Conservation (phyloP, 1,140 invertebrate genomes). For the Drosophila serrata region DNA sequence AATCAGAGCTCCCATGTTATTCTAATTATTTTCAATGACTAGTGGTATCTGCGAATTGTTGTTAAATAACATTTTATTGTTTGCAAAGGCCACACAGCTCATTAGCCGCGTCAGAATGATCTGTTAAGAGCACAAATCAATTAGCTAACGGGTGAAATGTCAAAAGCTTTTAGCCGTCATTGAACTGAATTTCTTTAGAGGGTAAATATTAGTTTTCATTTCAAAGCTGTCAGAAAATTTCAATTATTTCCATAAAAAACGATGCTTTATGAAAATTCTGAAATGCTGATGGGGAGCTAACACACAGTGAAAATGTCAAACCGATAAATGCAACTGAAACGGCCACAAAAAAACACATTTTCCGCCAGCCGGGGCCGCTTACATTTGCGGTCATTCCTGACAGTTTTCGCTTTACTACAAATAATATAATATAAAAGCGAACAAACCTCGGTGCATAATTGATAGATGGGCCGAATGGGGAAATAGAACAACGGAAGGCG, state of each 20-base stretch:
- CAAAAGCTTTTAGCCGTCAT: constrained; percentile 9
- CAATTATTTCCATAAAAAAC: constrained; percentile 1
- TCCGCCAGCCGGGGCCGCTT: constrained; percentile 39
- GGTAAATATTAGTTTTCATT: constrained; percentile 20
- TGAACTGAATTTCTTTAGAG: constrained; percentile 5
- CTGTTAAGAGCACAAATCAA: constrained; percentile 10
- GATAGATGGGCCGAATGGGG: constrained; percentile 47
- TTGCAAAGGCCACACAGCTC: not conserved
- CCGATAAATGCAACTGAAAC: constrained; percentile 63
- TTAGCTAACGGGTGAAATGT: constrained; percentile 23
- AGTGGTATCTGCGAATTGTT: not conserved
- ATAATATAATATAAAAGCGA: constrained; percentile 54
- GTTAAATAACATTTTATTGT: not conserved
- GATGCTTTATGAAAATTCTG: constrained; percentile 7
- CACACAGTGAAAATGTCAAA: constrained; percentile 53
- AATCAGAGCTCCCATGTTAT: not conserved
- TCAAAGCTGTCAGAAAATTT: constrained; percentile 2
- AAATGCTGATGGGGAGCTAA: constrained; percentile 4
- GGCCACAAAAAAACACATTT: constrained; percentile 35
- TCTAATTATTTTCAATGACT: not conserved
- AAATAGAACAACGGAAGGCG: constrained; percentile 45
- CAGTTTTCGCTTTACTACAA: constrained; percentile 49
- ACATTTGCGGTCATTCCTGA: constrained; percentile 57
- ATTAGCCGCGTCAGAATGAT: constrained; percentile 17
- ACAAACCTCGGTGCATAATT: constrained; percentile 55